phyloP scores from a whole-genome alignment of 2,888 invertebrate species.

The Drosophila anomalata region DNA sequence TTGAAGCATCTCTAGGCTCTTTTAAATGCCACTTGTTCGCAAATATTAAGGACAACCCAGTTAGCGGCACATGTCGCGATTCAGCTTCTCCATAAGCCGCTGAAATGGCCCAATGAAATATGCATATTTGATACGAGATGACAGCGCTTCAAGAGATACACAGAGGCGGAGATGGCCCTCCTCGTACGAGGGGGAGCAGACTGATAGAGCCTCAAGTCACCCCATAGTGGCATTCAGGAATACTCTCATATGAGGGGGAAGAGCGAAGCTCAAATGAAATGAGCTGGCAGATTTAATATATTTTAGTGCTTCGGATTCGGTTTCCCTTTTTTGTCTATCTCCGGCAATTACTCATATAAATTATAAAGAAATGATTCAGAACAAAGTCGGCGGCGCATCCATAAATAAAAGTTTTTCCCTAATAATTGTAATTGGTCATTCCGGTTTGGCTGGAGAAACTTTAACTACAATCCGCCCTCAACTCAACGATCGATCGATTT shows the following conservation, averaged over 20 bases:
- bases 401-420: constrained; percentile 71
- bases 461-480: constrained; percentile 48
- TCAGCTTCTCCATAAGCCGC: constrained; percentile 44
- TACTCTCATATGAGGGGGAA: constrained; percentile 25
- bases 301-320: constrained; percentile 46
- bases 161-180: neutral
- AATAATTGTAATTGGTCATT: constrained; percentile 73
- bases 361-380: constrained; percentile 69
- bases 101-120: constrained; percentile 64
- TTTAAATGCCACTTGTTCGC: constrained; percentile 14
- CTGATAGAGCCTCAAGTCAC: constrained; percentile 30
- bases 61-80: constrained; percentile 50
- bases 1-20: neutral
- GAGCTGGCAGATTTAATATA: constrained; percentile 55
- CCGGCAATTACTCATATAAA: constrained; percentile 70
- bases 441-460: constrained; percentile 24
- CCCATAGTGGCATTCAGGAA: constrained; percentile 17
- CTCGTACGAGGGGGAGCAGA: constrained; percentile 7
- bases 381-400: constrained; percentile 19
- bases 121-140: constrained; percentile 67
- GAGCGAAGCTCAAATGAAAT: constrained; percentile 28
- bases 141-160: constrained; percentile 35
- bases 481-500: constrained; percentile 39
- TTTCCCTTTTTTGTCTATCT: neutral
- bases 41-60: constrained; percentile 14